Conservation (phyloP, 2,888 invertebrate genomes). For the Dermolepida albohirtum region DNA sequence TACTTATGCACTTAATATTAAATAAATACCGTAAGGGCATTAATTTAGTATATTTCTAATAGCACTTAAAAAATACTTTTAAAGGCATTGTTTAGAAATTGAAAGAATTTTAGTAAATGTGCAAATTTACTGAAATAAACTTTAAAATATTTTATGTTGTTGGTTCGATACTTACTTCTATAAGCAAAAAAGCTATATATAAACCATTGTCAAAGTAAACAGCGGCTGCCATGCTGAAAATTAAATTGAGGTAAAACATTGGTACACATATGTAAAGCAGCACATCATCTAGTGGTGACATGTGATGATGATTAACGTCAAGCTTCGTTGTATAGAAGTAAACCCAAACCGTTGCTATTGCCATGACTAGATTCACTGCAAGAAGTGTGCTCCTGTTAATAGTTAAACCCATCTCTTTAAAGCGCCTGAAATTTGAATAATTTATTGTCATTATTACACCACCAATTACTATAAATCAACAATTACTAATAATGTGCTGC, state of each 20-base stretch:
- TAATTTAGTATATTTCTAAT: too few relatives aligned
- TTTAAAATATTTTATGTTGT: not conserved
- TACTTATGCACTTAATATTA: too few relatives aligned
- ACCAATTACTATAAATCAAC: too few relatives aligned
- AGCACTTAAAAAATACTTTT: too few relatives aligned
- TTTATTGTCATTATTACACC: too few relatives aligned
- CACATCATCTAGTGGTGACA: conserved; percentile 76
- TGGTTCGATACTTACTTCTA: conserved; percentile 19
- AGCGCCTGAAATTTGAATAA: conserved; percentile 63
- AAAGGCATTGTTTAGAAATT: too few relatives aligned
- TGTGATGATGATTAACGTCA: conserved; percentile 74
- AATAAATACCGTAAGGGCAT: too few relatives aligned
- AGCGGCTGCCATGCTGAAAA: conserved; percentile 77
- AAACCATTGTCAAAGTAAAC: conserved; percentile 65
- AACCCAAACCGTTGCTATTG: conserved; percentile 70
- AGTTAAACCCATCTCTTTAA: conserved; percentile 66
- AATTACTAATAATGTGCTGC: too few relatives aligned
- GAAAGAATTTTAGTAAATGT: too few relatives aligned
- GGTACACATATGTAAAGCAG: conserved; percentile 78
- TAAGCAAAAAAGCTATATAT: conserved; percentile 54
- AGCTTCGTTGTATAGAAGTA: conserved; percentile 74
- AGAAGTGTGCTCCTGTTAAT: conserved; percentile 69
- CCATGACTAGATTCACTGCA: conserved; percentile 69
- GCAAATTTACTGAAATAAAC: not conserved
- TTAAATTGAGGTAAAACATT: conserved; percentile 78